Evolutionary conservation across 2,888 invertebrate genomes (phyloP).

Genomic region (Aleiodes alternator): DNA sequence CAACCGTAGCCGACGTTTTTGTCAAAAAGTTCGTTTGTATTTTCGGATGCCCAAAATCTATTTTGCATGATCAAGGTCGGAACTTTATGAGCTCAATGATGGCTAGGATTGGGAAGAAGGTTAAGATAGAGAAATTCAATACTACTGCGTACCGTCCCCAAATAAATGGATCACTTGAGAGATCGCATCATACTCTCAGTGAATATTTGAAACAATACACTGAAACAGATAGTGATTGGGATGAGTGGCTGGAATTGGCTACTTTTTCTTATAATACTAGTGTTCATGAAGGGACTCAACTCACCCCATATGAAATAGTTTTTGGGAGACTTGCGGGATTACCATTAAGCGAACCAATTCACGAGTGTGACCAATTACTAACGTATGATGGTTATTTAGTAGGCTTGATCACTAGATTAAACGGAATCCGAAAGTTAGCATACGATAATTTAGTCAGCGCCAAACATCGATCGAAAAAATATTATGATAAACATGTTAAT

Average conservation of each 20-base stretch:
- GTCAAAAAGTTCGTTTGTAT: conserved; percentile 27
- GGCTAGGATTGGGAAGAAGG: neutral
- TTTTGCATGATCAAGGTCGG: conserved; percentile 37
- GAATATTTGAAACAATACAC: conserved; percentile 46
- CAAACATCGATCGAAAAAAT: conserved; percentile 43
- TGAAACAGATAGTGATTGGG: conserved; percentile 44
- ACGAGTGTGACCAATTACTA: conserved; percentile 5
- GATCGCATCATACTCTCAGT: conserved; percentile 42
- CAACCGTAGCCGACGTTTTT: conserved; percentile 18
- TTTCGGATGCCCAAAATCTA: conserved; percentile 31
- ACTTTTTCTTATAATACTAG: conserved; percentile 52
- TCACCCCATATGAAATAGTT: conserved; percentile 41
- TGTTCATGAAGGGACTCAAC: conserved; percentile 44
- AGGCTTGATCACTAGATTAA: conserved; percentile 37
- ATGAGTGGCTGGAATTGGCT: conserved; percentile 46
- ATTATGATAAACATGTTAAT: neutral
- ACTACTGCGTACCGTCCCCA: conserved; percentile 43
- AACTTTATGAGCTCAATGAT: conserved; percentile 36
- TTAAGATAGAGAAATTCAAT: conserved; percentile 32
- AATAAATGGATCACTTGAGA: conserved; percentile 40
- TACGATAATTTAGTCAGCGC: conserved; percentile 32
- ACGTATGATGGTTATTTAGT: conserved; percentile 48
- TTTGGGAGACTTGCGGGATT: conserved; percentile 30
- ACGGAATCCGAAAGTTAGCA: conserved; percentile 31
- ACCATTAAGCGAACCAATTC: conserved; percentile 32